These are phyloP conservation scores for Scomber colias DNA, from an alignment of 2,113 vertebrate species.

Conservation along the genomic window DNA sequence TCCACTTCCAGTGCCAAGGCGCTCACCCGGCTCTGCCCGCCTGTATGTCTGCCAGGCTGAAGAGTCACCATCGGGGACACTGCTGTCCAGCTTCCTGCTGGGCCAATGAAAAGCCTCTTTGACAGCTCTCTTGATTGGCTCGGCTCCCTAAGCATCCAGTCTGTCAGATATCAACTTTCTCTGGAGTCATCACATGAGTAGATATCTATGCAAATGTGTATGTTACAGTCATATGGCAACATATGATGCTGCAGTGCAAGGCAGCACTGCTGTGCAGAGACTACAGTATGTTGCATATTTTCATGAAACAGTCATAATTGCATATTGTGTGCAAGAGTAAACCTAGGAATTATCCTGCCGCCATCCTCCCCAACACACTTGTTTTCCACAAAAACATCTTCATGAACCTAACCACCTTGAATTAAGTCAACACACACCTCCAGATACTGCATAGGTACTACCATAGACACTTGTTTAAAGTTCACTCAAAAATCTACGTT, in stretches of 20 bases:
- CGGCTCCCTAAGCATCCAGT: slow-evolving; percentile 36
- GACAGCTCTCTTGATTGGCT: slow-evolving; percentile 80
- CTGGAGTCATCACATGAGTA: slow-evolving; percentile 38
- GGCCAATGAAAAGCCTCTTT: slow-evolving; percentile 77
- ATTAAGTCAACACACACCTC: slow-evolving; percentile 10
- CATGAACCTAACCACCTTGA: not conserved
- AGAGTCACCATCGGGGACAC: slow-evolving; percentile 68
- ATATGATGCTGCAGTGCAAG: not conserved
- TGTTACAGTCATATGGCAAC: not conserved
- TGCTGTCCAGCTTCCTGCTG: slow-evolving; percentile 70
- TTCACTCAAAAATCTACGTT: too few species aligned
- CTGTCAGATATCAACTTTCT: slow-evolving; percentile 58
- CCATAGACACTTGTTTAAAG: not conserved
- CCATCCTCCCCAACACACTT: not conserved
- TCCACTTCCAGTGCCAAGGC: slow-evolving; percentile 62
- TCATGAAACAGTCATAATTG: slow-evolving; percentile 19
- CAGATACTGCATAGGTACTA: not conserved
- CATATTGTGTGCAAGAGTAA: not conserved
- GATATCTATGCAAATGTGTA: not conserved
- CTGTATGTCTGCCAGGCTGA: slow-evolving; percentile 79
- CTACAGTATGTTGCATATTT: slow-evolving; percentile 1
- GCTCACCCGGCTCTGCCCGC: slow-evolving; percentile 67
- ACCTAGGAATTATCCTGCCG: slow-evolving; percentile 12
- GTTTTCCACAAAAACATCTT: too few species aligned
- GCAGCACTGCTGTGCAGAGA: not conserved